Evolutionary conservation across 2,113 vertebrate species (phyloP).

Genomic region (Pristiophorus japonicus): DNA sequence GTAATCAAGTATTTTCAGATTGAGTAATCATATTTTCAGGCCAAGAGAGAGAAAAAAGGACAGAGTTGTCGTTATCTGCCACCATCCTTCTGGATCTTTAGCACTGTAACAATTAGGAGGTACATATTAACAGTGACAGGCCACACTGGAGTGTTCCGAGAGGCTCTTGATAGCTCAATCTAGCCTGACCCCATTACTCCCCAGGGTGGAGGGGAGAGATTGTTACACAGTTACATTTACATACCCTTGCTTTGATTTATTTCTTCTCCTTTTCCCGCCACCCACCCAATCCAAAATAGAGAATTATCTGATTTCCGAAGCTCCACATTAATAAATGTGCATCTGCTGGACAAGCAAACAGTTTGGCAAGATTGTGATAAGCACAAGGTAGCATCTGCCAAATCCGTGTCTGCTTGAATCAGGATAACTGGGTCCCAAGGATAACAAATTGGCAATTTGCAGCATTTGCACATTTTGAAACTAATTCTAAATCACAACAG

Average conservation of each 20-base stretch:
- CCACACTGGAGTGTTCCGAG: not conserved
- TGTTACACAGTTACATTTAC: not conserved
- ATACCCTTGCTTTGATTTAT: not conserved
- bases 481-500: not conserved
- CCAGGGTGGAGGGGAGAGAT: not conserved
- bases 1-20: slow-evolving; percentile 11
- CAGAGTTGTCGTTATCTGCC: not conserved
- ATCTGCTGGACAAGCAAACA: not conserved
- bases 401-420: not conserved
- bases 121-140: not conserved
- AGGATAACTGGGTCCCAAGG: not conserved
- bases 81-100: not conserved
- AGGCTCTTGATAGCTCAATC: not conserved
- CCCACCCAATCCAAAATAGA: not conserved
- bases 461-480: slow-evolving; percentile 15
- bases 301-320: not conserved
- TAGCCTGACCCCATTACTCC: not conserved
- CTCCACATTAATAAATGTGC: not conserved
- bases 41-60: not conserved
- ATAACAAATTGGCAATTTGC: slow-evolving; percentile 18
- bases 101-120: not conserved
- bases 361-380: not conserved
- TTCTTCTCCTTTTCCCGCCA: not conserved
- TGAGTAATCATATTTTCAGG: not conserved
- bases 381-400: not conserved